Base-by-base conservation (phyloP, 2,113 vertebrate species). In the Cebus imitator region DNA sequence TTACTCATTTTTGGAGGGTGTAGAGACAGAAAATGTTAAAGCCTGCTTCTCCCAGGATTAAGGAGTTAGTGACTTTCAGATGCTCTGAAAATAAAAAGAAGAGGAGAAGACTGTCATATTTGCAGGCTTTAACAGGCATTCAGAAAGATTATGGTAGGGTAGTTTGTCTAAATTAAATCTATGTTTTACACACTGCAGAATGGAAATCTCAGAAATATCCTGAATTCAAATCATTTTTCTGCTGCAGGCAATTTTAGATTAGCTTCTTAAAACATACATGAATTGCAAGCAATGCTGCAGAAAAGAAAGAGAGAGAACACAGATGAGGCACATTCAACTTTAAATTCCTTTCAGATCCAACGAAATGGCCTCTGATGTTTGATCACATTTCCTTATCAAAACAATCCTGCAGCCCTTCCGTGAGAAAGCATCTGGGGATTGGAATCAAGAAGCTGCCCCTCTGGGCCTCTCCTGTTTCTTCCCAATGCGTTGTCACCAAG, bases 91-190 rank as follows among this genome's bases (percentile, higher is more conserved):
- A 95, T 76, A 81, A 91, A 86, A 90, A 52, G 61, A 86, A 37
- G 68, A 89, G 75, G 76, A 93, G 82, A 86, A 88, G 58, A 78
- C 78, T 64, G 82, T 89, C 40, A 0, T 86, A 70, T 91, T 89
- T 91, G 79, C 55, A 40, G 68, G 66, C 81, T 97, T 81, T 85
- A 97, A 76, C 16, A 43, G 75, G 55, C 61, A 66, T 68, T 81
- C 55, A 37, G 80, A 73, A 91, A 80, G 81, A 87, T 87, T 40
- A 80, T 64, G 70, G 12, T 40, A 14, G 17, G 32, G 30, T 78
- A 68, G 84, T 95, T 97, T 93, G 96, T 95, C 96, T 97, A 92
- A 96, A 97, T 97, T 87, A 97, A 94, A 93, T 92, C 90, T 87
- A 20, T 61, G 76, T 92, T 88, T 90, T 93, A 87, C 79, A 76